These are phyloP conservation scores for Seriola aureovittata DNA, from an alignment of 2,113 vertebrate genomes.

Conservation along the genomic window DNA sequence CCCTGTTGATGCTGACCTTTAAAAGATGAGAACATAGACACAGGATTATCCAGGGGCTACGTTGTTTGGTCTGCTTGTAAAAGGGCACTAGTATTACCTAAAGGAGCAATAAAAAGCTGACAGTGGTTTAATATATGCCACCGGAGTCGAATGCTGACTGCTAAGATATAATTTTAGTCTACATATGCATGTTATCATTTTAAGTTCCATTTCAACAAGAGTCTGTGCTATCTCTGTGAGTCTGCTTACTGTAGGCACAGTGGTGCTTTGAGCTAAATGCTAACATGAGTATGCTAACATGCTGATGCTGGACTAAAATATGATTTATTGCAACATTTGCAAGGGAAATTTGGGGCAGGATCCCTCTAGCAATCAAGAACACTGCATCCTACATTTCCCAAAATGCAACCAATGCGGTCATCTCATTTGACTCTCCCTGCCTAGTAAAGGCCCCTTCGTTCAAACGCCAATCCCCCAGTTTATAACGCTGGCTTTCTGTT, in stretches of 20 bases:
- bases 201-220: not conserved
- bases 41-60: not conserved
- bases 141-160: not conserved
- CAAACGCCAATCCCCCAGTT: not conserved
- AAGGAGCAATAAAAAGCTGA: not conserved
- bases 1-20: constrained; percentile 51
- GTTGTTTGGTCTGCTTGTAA: not conserved
- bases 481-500: not conserved
- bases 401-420: not conserved
- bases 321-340: not conserved
- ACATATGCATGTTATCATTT: not conserved
- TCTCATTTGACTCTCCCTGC: not conserved
- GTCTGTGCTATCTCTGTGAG: not conserved
- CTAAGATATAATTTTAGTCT: not conserved
- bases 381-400: not conserved
- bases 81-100: not conserved
- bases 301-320: not conserved
- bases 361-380: not conserved
- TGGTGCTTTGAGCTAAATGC: constrained; percentile 25
- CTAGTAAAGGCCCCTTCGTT: not conserved
- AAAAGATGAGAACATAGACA: constrained; percentile 28
- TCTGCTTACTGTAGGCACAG: not conserved
- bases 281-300: constrained; percentile 26
- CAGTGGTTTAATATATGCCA: not conserved
- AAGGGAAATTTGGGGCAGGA: too few relatives aligned